Evolutionary conservation across 2,797 vertebrate genomes (phyloP).

Genomic region (Alauda arvensis): DNA sequence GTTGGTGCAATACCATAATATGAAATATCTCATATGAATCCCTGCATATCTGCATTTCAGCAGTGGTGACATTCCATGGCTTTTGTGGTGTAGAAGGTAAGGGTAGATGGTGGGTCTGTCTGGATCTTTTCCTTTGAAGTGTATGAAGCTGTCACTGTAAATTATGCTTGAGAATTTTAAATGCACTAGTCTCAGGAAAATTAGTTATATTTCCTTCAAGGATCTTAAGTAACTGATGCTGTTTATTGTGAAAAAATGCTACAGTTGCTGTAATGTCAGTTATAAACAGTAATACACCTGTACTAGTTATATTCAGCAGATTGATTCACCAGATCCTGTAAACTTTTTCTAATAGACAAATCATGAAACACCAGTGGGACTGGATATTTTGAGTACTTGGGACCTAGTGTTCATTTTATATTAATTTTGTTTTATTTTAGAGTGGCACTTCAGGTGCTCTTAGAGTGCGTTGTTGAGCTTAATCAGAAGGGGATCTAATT

Average conservation of each 20-base stretch:
- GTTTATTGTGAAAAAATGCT: neutral
- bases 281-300: neutral
- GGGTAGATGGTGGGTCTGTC: neutral
- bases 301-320: neutral
- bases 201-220: neutral
- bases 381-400: neutral
- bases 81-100: neutral
- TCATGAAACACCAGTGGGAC: neutral
- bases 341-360: neutral
- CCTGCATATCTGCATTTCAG: neutral
- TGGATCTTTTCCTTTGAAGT: neutral
- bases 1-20: neutral
- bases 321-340: neutral
- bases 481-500: neutral
- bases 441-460: neutral
- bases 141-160: neutral
- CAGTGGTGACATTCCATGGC: neutral
- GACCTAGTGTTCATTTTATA: neutral
- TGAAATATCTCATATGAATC: neutral
- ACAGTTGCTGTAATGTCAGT: neutral
- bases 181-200: neutral
- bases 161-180: neutral
- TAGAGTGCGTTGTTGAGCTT: neutral
- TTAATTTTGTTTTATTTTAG: neutral
- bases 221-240: neutral